Conservation (phyloP, 2,113 vertebrate species). For the Tachuris rubrigastra region DNA sequence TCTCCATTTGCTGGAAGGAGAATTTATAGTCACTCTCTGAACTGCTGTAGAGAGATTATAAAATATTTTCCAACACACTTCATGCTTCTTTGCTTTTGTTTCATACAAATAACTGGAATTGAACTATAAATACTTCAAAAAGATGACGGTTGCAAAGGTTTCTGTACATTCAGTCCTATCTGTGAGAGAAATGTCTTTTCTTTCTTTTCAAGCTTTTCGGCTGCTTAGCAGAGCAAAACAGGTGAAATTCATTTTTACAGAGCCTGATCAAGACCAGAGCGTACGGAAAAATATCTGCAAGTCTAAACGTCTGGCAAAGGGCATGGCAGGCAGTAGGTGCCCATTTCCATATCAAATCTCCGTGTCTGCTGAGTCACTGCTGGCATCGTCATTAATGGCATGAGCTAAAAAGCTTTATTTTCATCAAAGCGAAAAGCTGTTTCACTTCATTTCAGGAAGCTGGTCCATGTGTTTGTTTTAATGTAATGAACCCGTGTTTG, state of each 20-base stretch:
- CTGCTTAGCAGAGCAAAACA: not conserved
- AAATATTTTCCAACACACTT: constrained; percentile 41
- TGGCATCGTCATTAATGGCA: not conserved
- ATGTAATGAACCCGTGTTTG: not conserved
- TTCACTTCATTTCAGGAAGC: not conserved
- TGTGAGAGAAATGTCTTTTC: not conserved
- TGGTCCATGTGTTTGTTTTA: not conserved
- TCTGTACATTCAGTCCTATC: constrained; percentile 30
- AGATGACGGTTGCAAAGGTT: not conserved
- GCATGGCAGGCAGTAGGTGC: not conserved
- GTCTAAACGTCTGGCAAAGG: not conserved
- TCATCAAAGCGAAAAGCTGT: not conserved
- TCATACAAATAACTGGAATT: constrained; percentile 31
- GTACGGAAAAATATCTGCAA: not conserved
- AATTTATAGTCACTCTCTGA: constrained; percentile 22
- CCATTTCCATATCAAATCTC: not conserved
- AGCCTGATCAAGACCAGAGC: not conserved
- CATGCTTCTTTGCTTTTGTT: constrained; percentile 35
- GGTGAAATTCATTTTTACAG: not conserved
- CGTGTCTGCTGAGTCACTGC: not conserved
- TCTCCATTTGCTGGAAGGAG: constrained; percentile 41
- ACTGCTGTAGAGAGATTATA: not conserved
- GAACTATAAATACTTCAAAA: constrained; percentile 43
- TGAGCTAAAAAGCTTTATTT: not conserved
- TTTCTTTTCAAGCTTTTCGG: not conserved